phyloP scores from a whole-genome alignment of 2,797 vertebrate species.

The Hypotaenidia philippensis region DNA sequence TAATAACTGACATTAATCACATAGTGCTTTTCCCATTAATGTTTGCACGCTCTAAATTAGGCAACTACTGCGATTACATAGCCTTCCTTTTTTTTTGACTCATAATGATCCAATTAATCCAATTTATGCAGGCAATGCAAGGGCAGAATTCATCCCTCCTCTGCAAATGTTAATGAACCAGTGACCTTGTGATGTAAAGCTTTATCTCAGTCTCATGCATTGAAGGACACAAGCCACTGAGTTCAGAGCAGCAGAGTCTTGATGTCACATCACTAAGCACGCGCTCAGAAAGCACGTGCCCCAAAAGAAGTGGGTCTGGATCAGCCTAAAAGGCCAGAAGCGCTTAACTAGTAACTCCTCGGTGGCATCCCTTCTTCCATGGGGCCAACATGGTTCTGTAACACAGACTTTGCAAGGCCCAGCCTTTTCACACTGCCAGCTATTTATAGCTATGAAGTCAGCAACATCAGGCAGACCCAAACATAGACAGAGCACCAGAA shows the following conservation, averaged over 20 bases:
- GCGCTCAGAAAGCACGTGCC: fast-evolving
- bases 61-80: background rate
- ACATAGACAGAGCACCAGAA: background rate
- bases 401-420: background rate
- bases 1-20: background rate
- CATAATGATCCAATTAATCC: background rate
- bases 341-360: background rate
- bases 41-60: background rate
- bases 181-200: background rate
- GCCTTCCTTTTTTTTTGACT: background rate
- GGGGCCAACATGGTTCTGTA: fast-evolving
- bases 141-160: background rate
- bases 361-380: background rate
- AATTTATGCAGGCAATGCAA: background rate
- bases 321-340: background rate
- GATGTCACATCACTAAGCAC: background rate
- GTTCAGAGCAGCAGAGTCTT: background rate
- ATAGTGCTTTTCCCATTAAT: background rate
- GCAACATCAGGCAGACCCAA: background rate
- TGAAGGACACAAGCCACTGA: background rate
- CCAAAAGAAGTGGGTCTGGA: background rate
- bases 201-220: fast-evolving
- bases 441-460: background rate
- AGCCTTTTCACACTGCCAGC: background rate
- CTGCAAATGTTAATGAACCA: background rate